These are phyloP conservation scores for Brachyptera putata DNA, from an alignment of 2,888 invertebrate genomes.

Conservation along the genomic window DNA sequence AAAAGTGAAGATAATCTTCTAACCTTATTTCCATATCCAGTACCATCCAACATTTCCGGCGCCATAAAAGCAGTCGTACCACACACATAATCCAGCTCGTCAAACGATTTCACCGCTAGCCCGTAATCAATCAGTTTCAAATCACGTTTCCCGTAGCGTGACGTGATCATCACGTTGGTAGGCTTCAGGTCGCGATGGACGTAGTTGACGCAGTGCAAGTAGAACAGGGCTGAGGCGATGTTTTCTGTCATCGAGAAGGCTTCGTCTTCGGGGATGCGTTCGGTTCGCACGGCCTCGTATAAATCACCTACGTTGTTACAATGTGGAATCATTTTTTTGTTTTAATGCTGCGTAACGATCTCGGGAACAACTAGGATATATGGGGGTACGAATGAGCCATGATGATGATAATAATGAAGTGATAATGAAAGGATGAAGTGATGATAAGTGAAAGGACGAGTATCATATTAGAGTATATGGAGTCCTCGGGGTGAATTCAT, in stretches of 20 bases:
- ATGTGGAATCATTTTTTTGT: too few species aligned
- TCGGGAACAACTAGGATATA: too few species aligned
- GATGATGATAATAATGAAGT: too few species aligned
- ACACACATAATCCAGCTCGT: background rate
- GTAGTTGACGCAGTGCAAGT: background rate
- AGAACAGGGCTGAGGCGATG: conserved; percentile 6
- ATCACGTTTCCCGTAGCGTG: background rate
- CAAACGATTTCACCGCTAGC: background rate
- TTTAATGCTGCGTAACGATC: too few species aligned
- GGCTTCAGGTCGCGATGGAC: background rate
- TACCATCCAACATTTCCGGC: background rate
- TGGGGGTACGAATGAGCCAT: too few species aligned
- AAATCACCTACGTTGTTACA: background rate
- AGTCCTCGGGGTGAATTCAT: too few species aligned
- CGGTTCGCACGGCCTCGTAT: background rate
- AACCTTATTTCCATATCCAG: background rate
- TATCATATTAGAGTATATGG: too few species aligned
- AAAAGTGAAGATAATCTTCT: too few species aligned
- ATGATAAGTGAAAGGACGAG: too few species aligned
- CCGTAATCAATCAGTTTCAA: background rate
- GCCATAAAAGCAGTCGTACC: background rate
- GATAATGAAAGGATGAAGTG: too few species aligned
- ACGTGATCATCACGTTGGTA: background rate
- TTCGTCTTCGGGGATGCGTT: background rate
- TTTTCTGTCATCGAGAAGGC: background rate